Conservation (phyloP, 64 coral and sea anemone species). For the Montipora cactus region DNA sequence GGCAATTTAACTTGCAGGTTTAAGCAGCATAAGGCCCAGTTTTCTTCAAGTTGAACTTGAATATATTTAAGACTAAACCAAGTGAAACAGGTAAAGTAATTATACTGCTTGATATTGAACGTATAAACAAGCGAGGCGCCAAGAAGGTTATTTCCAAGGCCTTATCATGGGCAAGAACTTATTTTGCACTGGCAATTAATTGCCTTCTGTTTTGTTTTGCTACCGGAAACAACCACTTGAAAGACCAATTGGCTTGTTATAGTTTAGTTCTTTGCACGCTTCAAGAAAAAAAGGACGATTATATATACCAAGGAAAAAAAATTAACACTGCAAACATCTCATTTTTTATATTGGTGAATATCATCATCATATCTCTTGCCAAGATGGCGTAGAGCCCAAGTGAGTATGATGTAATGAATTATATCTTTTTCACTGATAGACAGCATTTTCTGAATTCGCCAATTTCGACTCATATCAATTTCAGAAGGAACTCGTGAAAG, state of each 20-base stretch:
- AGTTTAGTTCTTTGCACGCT: neutral
- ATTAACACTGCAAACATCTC: neutral
- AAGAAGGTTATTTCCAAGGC: neutral
- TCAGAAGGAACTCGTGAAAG: too few relatives aligned
- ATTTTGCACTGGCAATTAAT: neutral
- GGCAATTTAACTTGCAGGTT: too few relatives aligned
- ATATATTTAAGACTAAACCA: neutral
- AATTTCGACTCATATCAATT: too few relatives aligned
- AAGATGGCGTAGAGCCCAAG: too few relatives aligned
- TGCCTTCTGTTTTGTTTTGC: neutral
- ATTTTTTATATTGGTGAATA: neutral
- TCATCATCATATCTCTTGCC: neutral
- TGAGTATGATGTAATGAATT: too few relatives aligned
- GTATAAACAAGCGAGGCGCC: neutral
- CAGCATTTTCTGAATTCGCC: too few relatives aligned
- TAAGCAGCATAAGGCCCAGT: neutral
- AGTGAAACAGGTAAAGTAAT: neutral
- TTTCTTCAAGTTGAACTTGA: neutral
- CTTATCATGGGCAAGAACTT: neutral
- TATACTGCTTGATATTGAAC: neutral
- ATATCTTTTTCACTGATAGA: too few relatives aligned
- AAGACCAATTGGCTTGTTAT: neutral
- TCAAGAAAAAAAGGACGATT: neutral
- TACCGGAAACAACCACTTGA: neutral
- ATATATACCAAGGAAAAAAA: neutral